These are phyloP conservation scores for Natator depressus DNA, from an alignment of 2,113 vertebrate species.

Conservation along the genomic window DNA sequence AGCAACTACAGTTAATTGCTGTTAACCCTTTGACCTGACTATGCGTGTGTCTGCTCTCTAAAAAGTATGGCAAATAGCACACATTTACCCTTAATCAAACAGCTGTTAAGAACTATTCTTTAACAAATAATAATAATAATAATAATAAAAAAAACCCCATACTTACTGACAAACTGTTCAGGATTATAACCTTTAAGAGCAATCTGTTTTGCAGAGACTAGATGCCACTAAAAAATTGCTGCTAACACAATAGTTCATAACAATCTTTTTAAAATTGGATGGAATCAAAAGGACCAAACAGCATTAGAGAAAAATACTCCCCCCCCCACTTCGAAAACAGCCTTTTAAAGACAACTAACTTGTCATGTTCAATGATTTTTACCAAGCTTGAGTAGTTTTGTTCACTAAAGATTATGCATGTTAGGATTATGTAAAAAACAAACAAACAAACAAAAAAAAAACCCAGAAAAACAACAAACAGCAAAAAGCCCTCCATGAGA, in stretches of 20 bases:
- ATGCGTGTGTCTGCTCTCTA: constrained; percentile 68
- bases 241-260: not conserved
- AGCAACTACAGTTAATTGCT: constrained; percentile 84
- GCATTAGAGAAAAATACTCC: not conserved
- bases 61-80: constrained; percentile 78
- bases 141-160: not conserved
- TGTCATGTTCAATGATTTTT: not conserved
- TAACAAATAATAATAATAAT: not conserved
- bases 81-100: constrained; percentile 82
- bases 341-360: constrained; percentile 20
- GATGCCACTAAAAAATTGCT: not conserved
- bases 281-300: constrained; percentile 8
- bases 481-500: not conserved
- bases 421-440: not conserved
- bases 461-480: too few relatives aligned
- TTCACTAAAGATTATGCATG: not conserved
- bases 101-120: constrained; percentile 76
- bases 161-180: constrained; percentile 34
- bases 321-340: constrained; percentile 53
- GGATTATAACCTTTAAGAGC: constrained; percentile 6
- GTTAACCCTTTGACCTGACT: constrained; percentile 89
- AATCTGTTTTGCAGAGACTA: not conserved
- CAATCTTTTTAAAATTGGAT: not conserved
- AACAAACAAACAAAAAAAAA: too few relatives aligned
- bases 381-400: not conserved